Base-by-base conservation (phyloP, 2,113 vertebrate genomes). In the Mionectes macconnelli region DNA sequence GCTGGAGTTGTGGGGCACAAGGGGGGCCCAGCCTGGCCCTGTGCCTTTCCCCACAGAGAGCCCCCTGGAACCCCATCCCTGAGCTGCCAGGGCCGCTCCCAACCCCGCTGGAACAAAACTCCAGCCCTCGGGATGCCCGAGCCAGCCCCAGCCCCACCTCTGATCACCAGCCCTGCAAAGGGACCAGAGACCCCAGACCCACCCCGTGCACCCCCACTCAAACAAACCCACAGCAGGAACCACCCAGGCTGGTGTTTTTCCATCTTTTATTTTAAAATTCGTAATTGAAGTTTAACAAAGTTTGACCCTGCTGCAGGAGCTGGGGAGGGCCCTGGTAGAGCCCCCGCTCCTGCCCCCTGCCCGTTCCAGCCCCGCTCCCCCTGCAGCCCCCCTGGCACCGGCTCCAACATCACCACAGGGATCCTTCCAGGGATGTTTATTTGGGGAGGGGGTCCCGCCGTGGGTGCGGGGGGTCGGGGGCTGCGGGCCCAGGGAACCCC, bases 231-330 rank as follows among this genome's bases (percentile, higher is more conserved):
- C 6, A 1, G 45, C 45, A n/a, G 63, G 12, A 78, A 25, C 31
- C 14, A 21, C 8, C 21, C 18, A n/a, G 39, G 68, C 10, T 66
- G 57, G 49, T 57, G 67, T 89, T 91, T 97, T 97, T 90, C 78
- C 90, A 83, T 80, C 83, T 97, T 97, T 97, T 97, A 97, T 97
- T 98, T 98, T 98, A 98, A 98, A 98, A 98, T 97, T 97, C 96
- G 87, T 97, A 97, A 98, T 82, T 96, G 97, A 97, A 96, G 97
- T 90, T 97, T 98, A 97, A 97, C 97, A 98, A 98, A 95, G 86
- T 95, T 81, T 83, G 91, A 96, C 87, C 96, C 97, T 69, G 87
- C 70, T 33, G 19, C 5, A 30, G 76, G 94, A 94, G 89, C 68
- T 15, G 18, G 55, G 87, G 50, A n/a, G 75, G 69, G 78, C 83